These are phyloP conservation scores for Pan troglodytes DNA, from an alignment of 2,113 vertebrate genomes.

Conservation along the genomic window NHGRI_mPanTro3-v2.1_pri NC_072407.2:46031001-46031500, in stretches of 20 bases:
- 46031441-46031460: constrained; percentile 26
- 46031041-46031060: neutral
- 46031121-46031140: neutral
- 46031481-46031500: constrained; percentile 39
- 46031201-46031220: neutral
- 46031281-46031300: neutral
- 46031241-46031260: neutral
- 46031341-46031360: neutral
- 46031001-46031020: neutral
- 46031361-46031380: neutral
- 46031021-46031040: neutral
- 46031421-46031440: constrained; percentile 51
- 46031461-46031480: neutral
- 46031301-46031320: neutral
- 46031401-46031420: constrained; percentile 15
- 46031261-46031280: neutral
- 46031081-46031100: neutral
- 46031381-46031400: constrained; percentile 44
- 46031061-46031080: neutral
- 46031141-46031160: neutral
- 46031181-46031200: neutral
- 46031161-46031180: neutral
- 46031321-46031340: neutral
- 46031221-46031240: neutral
- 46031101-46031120: neutral